These are phyloP conservation scores for Aporophyla lueneburgensis DNA, from an alignment of 2,888 invertebrate genomes.

Conservation along the genomic window DNA sequence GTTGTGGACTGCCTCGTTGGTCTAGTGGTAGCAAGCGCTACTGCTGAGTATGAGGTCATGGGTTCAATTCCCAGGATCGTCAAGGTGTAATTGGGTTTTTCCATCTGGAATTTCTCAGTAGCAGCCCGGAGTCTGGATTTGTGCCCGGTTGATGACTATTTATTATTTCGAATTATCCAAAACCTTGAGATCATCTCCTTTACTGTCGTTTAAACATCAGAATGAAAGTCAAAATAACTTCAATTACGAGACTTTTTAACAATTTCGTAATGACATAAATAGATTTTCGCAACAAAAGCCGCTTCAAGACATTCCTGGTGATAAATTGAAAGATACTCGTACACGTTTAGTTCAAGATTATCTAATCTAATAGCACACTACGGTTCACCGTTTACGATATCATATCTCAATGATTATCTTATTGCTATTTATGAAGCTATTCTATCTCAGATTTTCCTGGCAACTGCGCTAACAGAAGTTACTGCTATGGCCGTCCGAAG, in stretches of 20 bases:
- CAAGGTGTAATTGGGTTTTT: too few relatives aligned
- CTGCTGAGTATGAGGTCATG: too few relatives aligned
- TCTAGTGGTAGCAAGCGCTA: too few relatives aligned
- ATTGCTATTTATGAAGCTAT: conserved; percentile 52
- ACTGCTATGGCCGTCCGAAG: not conserved
- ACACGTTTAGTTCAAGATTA: conserved; percentile 34
- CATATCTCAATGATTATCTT: conserved; percentile 54
- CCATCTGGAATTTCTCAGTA: too few relatives aligned
- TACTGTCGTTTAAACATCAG: too few relatives aligned
- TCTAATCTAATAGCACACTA: conserved; percentile 36
- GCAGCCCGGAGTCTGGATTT: too few relatives aligned
- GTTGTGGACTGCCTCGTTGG: too few relatives aligned
- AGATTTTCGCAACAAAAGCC: not conserved
- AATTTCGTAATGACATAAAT: not conserved
- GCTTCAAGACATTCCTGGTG: not conserved
- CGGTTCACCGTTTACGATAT: conserved; percentile 56
- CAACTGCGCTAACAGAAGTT: not conserved
- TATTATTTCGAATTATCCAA: too few relatives aligned
- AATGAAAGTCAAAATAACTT: too few relatives aligned
- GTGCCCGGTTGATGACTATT: too few relatives aligned
- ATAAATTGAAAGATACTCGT: conserved; percentile 40
- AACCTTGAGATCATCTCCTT: too few relatives aligned
- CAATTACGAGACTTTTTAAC: not conserved
- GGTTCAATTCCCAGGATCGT: too few relatives aligned
- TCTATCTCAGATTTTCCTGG: conserved; percentile 29